These are phyloP conservation scores for Meloidogyne floridensis DNA, from an alignment of 1,140 invertebrate genomes.

Conservation along the genomic window DNA sequence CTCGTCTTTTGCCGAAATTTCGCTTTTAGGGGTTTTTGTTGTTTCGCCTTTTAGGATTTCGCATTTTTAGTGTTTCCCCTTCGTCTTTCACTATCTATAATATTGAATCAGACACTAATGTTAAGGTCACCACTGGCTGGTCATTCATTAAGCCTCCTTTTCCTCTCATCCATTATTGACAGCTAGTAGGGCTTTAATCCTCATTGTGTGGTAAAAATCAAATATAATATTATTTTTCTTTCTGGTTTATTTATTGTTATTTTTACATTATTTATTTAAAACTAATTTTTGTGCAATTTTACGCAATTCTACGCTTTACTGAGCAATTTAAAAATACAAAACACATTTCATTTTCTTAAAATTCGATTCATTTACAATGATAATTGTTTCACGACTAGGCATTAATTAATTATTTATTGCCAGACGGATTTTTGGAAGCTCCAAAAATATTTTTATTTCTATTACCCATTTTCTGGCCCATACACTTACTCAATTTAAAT, in stretches of 20 bases:
- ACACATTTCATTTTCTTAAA: not conserved
- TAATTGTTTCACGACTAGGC: too few species aligned
- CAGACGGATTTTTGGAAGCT: not conserved
- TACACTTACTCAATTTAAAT: not conserved
- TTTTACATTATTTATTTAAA: not conserved
- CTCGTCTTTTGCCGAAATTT: too few species aligned
- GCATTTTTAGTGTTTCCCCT: too few species aligned
- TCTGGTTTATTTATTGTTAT: not conserved
- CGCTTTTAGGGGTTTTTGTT: too few species aligned
- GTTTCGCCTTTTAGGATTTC: too few species aligned
- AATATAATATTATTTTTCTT: slow-evolving; percentile 6
- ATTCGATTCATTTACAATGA: not conserved
- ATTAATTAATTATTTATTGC: too few species aligned
- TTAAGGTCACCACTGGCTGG: not conserved
- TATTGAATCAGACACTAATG: too few species aligned
- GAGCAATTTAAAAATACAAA: not conserved
- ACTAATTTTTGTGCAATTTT: not conserved
- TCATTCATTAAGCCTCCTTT: not conserved
- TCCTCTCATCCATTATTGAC: not conserved
- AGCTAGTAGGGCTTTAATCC: too few species aligned
- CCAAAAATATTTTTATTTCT: too few species aligned
- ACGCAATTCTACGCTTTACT: not conserved
- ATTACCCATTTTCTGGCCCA: too few species aligned
- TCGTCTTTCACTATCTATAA: too few species aligned
- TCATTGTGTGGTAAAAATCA: not conserved